A percentile compares a stretch with the other conserved stretches of the same genome.
Conservation (phyloP, 1,140 invertebrate species). For the Stegodyphus mimosarum region DNA sequence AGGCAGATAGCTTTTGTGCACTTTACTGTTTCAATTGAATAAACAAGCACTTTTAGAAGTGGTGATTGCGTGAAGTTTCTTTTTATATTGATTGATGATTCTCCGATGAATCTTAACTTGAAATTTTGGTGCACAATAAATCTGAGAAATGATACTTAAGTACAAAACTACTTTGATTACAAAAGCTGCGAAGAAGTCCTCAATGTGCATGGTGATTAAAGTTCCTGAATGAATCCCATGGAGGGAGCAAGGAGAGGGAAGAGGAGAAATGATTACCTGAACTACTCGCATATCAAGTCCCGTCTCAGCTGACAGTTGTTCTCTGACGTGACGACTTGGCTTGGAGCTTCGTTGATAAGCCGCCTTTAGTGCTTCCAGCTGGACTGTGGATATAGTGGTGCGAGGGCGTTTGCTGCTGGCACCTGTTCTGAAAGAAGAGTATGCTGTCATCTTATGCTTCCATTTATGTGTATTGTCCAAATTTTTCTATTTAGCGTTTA, state of each 20-base stretch:
- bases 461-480: too few relatives aligned
- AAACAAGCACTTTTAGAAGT: too few relatives aligned
- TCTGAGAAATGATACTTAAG: neutral
- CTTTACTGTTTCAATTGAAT: too few relatives aligned
- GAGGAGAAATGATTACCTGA: constrained; percentile 72
- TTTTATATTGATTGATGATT: neutral
- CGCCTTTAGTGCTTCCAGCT: constrained; percentile 95
- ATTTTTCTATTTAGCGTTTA: too few relatives aligned
- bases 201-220: neutral
- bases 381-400: constrained; percentile 98
- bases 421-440: constrained; percentile 71
- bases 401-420: constrained; percentile 95
- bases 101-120: neutral
- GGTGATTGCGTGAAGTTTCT: neutral
- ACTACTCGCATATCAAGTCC: constrained; percentile 99
- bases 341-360: constrained; percentile 98
- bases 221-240: too few relatives aligned
- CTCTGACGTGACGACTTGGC: constrained; percentile 95
- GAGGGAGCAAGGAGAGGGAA: too few relatives aligned
- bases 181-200: neutral
- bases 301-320: constrained; percentile 94
- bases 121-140: too few relatives aligned
- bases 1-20: too few relatives aligned
- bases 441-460: too few relatives aligned
- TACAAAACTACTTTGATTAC: neutral